Conservation (phyloP, 2,797 vertebrate species). For the Acanthiza pusilla region DNA sequence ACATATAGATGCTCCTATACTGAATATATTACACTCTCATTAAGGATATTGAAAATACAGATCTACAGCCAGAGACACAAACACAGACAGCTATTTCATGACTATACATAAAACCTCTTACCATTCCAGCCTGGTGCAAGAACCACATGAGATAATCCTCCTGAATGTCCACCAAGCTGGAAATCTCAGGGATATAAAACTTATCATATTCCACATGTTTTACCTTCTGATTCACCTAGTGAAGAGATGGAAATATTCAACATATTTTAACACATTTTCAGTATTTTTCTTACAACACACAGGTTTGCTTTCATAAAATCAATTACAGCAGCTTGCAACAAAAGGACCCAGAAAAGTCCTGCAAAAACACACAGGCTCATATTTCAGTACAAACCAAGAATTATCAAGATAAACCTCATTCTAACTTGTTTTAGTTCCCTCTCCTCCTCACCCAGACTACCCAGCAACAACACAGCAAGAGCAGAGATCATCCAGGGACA, state of each 20-base stretch:
- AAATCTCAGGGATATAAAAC: conserved; percentile 96
- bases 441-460: neutral
- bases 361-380: neutral
- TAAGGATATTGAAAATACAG: conserved; percentile 8
- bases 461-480: neutral
- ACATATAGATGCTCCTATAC: neutral
- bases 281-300: neutral
- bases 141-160: conserved; percentile 99
- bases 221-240: conserved; percentile 91
- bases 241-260: neutral
- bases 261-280: neutral
- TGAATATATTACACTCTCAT: neutral
- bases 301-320: neutral
- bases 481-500: neutral
- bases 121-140: conserved; percentile 91
- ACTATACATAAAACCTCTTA: conserved; percentile 70
- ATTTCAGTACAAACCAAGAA: neutral
- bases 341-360: neutral
- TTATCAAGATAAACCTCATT: neutral
- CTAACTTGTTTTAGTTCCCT: neutral
- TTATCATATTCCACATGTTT: conserved; percentile 89
- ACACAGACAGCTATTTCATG: neutral
- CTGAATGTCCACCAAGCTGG: conserved; percentile 93
- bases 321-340: neutral
- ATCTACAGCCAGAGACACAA: neutral